Percentiles rank a stretch among this genome's conserved stretches.
These are phyloP conservation scores for Pelvicachromis taeniatus DNA, from an alignment of 2,113 vertebrate species.

Conservation along the genomic window DNA sequence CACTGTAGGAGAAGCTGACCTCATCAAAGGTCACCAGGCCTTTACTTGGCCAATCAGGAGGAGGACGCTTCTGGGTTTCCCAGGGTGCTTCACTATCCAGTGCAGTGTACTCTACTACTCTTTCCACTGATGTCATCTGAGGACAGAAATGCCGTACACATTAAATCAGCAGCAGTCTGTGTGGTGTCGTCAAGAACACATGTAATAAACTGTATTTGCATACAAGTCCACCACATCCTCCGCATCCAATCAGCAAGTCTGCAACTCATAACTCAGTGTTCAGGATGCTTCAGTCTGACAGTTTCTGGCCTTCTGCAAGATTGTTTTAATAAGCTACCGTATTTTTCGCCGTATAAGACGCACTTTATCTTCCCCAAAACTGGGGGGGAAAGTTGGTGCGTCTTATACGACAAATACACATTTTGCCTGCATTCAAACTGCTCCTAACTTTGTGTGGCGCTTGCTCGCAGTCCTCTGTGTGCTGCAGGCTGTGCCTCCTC, in stretches of 20 bases:
- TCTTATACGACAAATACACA: too few species aligned
- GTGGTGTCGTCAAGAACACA: background rate
- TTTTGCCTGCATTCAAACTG: too few species aligned
- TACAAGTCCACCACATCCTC: background rate
- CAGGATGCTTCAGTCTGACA: background rate
- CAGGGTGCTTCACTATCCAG: slow-evolving; percentile 91
- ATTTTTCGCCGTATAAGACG: too few species aligned
- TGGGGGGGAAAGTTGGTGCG: too few species aligned
- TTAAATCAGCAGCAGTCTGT: background rate
- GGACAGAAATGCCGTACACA: background rate
- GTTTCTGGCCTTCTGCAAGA: background rate
- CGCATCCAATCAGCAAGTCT: background rate
- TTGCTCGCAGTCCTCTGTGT: too few species aligned
- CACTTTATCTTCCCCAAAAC: too few species aligned
- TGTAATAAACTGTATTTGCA: background rate
- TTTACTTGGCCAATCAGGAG: slow-evolving; percentile 82
- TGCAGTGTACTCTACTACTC: slow-evolving; percentile 89
- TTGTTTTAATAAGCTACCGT: background rate
- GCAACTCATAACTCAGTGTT: too few species aligned
- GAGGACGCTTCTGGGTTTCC: slow-evolving; percentile 82
- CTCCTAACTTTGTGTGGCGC: too few species aligned
- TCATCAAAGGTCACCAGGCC: slow-evolving; percentile 86
- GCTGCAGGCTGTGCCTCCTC: too few species aligned
- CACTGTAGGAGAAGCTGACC: slow-evolving; percentile 86
- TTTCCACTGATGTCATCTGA: slow-evolving; percentile 96